Conservation (phyloP, 2,797 vertebrate species). For the Cheirogaleus major region DNA sequence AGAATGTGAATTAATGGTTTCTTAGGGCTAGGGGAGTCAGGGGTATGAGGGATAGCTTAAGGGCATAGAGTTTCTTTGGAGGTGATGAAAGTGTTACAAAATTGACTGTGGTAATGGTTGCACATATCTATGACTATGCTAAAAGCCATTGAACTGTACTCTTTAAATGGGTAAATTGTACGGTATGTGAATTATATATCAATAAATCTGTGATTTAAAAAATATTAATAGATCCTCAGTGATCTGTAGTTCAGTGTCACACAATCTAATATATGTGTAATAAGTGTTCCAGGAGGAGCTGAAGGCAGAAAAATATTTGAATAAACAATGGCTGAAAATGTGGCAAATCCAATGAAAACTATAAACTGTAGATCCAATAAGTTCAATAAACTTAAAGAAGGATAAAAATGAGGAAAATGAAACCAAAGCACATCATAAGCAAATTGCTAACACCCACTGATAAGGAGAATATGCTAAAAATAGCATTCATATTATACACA, state of each 20-base stretch:
- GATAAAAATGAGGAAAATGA: conserved; percentile 25
- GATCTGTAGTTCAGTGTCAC: neutral
- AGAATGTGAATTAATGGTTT: neutral
- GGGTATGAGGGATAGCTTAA: neutral
- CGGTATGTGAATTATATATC: neutral
- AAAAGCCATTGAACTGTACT: neutral
- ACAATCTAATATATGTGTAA: neutral
- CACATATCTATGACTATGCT: neutral
- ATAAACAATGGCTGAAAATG: conserved; percentile 15
- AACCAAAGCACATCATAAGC: neutral
- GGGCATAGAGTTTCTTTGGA: neutral
- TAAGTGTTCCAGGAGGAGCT: neutral
- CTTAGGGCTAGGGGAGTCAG: neutral
- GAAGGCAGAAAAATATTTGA: neutral
- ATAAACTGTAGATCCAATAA: conserved; percentile 18
- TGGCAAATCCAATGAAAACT: conserved; percentile 24
- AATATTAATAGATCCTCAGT: neutral
- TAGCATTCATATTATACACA: neutral
- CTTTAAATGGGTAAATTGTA: neutral
- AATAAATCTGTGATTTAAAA: conserved; percentile 22
- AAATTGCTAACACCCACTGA: neutral
- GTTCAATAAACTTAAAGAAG: neutral
- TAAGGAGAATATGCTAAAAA: neutral
- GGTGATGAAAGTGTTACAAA: neutral
- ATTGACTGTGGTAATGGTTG: neutral